A percentile compares a stretch with the other conserved stretches of the same genome.
These are phyloP conservation scores for Dicentrarchus labrax DNA, from an alignment of 2,113 vertebrate genomes.

Conservation along the genomic window DNA sequence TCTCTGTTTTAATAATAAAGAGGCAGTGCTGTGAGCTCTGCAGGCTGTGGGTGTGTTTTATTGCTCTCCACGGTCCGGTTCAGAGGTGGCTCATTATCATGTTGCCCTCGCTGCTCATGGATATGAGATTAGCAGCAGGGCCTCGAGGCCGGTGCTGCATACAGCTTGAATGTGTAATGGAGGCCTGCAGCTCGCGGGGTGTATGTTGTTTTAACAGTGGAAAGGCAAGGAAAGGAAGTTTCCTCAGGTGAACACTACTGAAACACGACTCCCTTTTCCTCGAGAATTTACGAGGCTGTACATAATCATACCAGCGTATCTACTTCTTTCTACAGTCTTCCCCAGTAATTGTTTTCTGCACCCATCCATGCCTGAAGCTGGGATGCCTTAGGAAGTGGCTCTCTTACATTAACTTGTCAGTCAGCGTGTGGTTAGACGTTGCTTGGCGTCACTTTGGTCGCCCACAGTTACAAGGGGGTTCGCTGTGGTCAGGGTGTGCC, in stretches of 20 bases:
- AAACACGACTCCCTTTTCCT: background rate
- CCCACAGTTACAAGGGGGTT: slow-evolving; percentile 31
- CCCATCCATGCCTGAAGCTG: background rate
- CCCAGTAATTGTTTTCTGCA: background rate
- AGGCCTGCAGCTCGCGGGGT: background rate
- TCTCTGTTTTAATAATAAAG: slow-evolving; percentile 60
- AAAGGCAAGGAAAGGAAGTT: slow-evolving; percentile 2
- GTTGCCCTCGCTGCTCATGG: slow-evolving; percentile 42
- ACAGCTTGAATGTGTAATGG: slow-evolving; percentile 39
- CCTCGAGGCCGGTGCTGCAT: slow-evolving; percentile 26
- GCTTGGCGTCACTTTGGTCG: slow-evolving; percentile 41
- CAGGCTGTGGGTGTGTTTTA: slow-evolving; percentile 54
- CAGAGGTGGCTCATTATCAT: slow-evolving; percentile 56
- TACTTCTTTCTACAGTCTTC: background rate
- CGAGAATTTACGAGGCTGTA: background rate
- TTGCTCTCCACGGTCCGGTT: slow-evolving; percentile 42
- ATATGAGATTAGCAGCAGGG: slow-evolving; percentile 45
- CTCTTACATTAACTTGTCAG: slow-evolving; percentile 16
- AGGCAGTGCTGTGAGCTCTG: slow-evolving; percentile 19
- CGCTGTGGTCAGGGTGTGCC: slow-evolving; percentile 68
- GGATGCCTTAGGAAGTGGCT: slow-evolving; percentile 7
- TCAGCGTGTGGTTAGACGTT: slow-evolving; percentile 38
- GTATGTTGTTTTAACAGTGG: slow-evolving; percentile 15
- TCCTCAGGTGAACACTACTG: slow-evolving; percentile 1
- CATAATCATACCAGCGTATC: background rate